Base-by-base conservation (phyloP, 2,888 invertebrate species). In the Dione juno region DNA sequence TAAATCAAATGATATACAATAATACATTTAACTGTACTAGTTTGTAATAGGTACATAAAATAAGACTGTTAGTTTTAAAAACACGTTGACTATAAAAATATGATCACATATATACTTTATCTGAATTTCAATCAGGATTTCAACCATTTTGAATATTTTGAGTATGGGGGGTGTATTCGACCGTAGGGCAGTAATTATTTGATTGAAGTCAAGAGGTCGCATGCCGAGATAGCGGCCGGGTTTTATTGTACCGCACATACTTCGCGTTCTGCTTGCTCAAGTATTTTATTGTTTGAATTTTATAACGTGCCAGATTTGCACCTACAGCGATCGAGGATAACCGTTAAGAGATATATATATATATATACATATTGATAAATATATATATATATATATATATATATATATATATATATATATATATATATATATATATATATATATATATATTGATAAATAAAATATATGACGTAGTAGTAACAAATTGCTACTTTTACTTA, bases 131-230 rank as follows among this genome's bases (percentile, higher is more conserved):
- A 88, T 87, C 88, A 70, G 66, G 69, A 78, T 74, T 80, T 81
- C 90, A 79, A 89, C 93, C 93, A 93, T 92, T 88, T 93, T 92
- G 92, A 89, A 92, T 91, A 89, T 88, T 84, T 87, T 77, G 82
- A 86, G 84, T 82, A 80, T 82, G 77, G 84, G 83, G 91, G 90
- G 86, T 87, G 85, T 87, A 84, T 84, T 88, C 87, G 90, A 86
- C 90, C 88, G 89, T 88, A 85, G 91, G 91, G 90, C 90, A 91
- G 92, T 92, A 93, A 93, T 93, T 90, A 88, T 88, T 92, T 93
- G 92, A 93, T 93, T 93, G 91, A 80, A 92, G 92, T 93, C 90
- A 88, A 93, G 93, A 91, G 93, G 91, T 84, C 81, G 87, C 93
- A 86, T 84, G 88, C 88, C 89, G 92, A 89, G 93, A 89, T 88